Evolutionary conservation across 2,888 invertebrate genomes (phyloP).

Genomic region (Aplocera efformata): DNA sequence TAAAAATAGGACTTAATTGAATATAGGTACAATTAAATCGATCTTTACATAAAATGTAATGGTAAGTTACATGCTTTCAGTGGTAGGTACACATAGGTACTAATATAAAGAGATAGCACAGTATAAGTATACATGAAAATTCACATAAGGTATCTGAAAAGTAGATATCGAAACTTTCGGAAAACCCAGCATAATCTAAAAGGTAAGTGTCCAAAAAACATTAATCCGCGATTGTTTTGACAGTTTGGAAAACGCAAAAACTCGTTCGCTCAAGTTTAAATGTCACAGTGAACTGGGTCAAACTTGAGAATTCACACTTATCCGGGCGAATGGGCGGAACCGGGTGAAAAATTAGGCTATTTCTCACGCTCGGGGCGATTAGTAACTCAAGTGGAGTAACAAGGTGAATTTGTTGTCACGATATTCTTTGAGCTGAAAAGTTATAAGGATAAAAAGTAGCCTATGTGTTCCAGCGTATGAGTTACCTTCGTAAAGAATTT

Average conservation of each 20-base stretch:
- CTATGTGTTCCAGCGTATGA: too few relatives aligned
- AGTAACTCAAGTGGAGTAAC: slow-evolving; percentile 22
- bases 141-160: not conserved
- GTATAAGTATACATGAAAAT: too few relatives aligned
- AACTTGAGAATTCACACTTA: slow-evolving; percentile 30
- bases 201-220: slow-evolving; percentile 11
- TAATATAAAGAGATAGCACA: too few relatives aligned
- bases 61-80: too few relatives aligned
- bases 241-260: slow-evolving; percentile 27
- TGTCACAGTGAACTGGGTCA: slow-evolving; percentile 38
- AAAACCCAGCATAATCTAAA: slow-evolving; percentile 1
- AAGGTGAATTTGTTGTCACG: slow-evolving; percentile 18
- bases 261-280: slow-evolving; percentile 21
- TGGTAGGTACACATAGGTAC: too few relatives aligned
- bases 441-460: slow-evolving; percentile 7
- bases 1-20: too few relatives aligned
- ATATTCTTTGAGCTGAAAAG: not conserved
- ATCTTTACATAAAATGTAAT: too few relatives aligned
- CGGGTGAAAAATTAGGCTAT: slow-evolving; percentile 44
- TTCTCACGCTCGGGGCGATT: slow-evolving; percentile 38
- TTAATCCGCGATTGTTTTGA: slow-evolving; percentile 25
- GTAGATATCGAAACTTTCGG: not conserved
- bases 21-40: too few relatives aligned
- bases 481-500: too few relatives aligned
- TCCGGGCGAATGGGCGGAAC: slow-evolving; percentile 32